Base-by-base conservation (phyloP, 2,888 invertebrate species). In the Parasteatoda lunata region DNA sequence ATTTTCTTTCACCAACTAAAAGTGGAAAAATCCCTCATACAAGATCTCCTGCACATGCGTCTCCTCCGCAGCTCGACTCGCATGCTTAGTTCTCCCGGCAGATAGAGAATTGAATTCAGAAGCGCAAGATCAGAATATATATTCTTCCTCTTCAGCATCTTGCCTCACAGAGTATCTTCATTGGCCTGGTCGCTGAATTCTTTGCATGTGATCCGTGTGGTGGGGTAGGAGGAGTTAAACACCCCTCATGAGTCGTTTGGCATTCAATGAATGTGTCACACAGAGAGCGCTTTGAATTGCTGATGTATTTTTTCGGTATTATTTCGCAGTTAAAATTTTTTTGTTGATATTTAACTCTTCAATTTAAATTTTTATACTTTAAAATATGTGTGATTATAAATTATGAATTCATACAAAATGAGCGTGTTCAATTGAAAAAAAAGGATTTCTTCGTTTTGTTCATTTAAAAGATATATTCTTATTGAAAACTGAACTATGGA, bases 11-110 rank as follows among this genome's bases (percentile, higher is more conserved):
- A 69, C 75, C 80, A 13, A 65, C 64, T 15, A 49, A 13, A 11
- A 86, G 85, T 86, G 85, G 85, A 81, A 80, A 86, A 81, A 86
- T 80, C 80, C 77, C 85, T 48, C 48, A n/a, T 51, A 11, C 51
- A 54, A 13, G 11, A 48, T 9, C 77, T 30, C 30, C 30, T 72
- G 80, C 85, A 49, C 85, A 81, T 86, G 85, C 76, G 84, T 69
- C 15, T 49, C n/a, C 52, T n/a, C 49, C 48, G 66, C 54, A 30
- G 47, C 52, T 59, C 3, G 66, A 49, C 65, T 49, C 45, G 47
- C 66, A 52, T 59, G 51, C 64, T 47, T 69, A 59, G 65, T 79
- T 72, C 80, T 68, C 71, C 48, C 30, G 15, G 51, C 77, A 64
- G 68, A 77, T 48, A 48, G 84, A 48, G 66, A 77, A 70, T 71